These are phyloP conservation scores for Xiphydria camelus DNA, from an alignment of 2,888 invertebrate genomes.

Conservation along the genomic window DNA sequence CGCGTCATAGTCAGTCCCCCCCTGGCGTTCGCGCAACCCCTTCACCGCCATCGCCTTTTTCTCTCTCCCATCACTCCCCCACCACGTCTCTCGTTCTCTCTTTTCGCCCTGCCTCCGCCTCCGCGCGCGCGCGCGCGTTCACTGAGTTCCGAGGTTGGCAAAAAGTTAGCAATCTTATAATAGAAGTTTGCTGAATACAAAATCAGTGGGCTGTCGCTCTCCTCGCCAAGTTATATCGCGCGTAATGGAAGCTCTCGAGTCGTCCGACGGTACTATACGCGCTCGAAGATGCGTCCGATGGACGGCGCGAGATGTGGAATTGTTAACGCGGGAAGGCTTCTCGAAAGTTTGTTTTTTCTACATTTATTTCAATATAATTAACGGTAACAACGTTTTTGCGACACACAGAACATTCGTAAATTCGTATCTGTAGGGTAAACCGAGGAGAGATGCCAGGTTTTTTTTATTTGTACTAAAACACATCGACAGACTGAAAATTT, in stretches of 20 bases:
- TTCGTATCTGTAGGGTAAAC: too few relatives aligned
- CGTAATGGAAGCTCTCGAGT: constrained; percentile 39
- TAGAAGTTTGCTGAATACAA: constrained; percentile 48
- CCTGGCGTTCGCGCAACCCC: too few relatives aligned
- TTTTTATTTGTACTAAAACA: too few relatives aligned
- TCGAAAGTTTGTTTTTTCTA: too few relatives aligned
- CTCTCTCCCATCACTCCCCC: constrained; percentile 11
- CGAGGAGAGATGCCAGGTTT: too few relatives aligned
- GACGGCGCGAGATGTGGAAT: too few relatives aligned
- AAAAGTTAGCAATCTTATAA: constrained; percentile 49
- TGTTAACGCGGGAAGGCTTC: too few relatives aligned
- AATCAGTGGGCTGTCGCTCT: constrained; percentile 40
- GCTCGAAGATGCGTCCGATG: constrained; percentile 3
- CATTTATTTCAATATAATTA: too few relatives aligned
- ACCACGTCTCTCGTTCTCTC: constrained; percentile 15
- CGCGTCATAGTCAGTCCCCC: constrained; percentile 42
- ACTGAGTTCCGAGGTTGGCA: constrained; percentile 21
- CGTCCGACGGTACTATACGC: constrained; percentile 8
- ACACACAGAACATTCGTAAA: too few relatives aligned
- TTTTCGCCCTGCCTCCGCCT: constrained; percentile 20
- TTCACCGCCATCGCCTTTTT: constrained; percentile 9
- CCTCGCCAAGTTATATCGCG: constrained; percentile 37
- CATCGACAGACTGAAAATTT: too few relatives aligned
- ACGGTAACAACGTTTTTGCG: too few relatives aligned
- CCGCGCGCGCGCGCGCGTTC: constrained; percentile 14